phyloP scores from a whole-genome alignment of 1,140 invertebrate species.

The Prorops nasuta region DNA sequence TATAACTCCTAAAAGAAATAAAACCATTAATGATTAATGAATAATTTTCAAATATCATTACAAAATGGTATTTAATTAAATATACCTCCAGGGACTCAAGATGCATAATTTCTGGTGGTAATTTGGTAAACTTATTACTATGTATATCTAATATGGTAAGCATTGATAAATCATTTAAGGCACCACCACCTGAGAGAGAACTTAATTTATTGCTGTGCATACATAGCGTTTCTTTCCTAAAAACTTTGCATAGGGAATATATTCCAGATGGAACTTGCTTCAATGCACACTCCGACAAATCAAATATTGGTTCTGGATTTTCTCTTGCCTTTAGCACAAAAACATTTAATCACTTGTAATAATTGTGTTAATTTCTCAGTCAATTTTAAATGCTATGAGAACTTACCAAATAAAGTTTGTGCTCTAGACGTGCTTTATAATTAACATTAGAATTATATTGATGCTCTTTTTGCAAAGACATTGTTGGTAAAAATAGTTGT shows the following conservation, averaged over 20 bases:
- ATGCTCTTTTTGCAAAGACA: conserved; percentile 46
- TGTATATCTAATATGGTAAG: conserved; percentile 71
- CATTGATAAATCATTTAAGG: conserved; percentile 66
- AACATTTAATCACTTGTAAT: conserved; percentile 9
- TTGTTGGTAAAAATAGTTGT: conserved; percentile 26
- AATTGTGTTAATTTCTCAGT: background rate
- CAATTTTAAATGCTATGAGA: too few relatives aligned
- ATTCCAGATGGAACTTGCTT: conserved; percentile 70
- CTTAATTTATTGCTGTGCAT: conserved; percentile 68
- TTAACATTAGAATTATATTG: conserved; percentile 55
- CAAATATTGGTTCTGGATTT: conserved; percentile 72
- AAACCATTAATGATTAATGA: conserved; percentile 4
- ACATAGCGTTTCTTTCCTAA: conserved; percentile 69
- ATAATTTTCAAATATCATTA: background rate
- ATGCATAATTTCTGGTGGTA: conserved; percentile 64
- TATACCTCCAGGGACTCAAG: conserved; percentile 63
- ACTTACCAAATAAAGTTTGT: conserved; percentile 68
- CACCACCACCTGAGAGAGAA: conserved; percentile 68
- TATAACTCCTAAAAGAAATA: conserved; percentile 62
- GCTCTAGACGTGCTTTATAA: conserved; percentile 66
- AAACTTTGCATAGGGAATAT: conserved; percentile 74
- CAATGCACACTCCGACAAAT: conserved; percentile 71
- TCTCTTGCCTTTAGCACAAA: conserved; percentile 65
- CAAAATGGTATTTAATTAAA: conserved; percentile 1
- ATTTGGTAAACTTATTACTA: conserved; percentile 65